phyloP scores from a whole-genome alignment of 2,888 invertebrate genomes.

The Drosophila cognata region DNA sequence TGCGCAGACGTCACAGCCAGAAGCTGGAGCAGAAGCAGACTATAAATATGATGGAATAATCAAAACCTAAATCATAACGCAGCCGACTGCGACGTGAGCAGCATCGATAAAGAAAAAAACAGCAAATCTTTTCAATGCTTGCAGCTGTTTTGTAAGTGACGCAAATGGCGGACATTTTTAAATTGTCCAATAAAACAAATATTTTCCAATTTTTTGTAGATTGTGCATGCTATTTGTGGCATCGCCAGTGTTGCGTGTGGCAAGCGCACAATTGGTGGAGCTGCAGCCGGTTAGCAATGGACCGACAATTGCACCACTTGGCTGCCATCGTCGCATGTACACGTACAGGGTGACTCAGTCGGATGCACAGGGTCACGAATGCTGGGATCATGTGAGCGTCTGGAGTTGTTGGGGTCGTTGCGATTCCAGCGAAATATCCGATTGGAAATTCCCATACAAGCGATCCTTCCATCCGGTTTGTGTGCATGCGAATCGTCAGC shows the following conservation, averaged over 20 bases:
- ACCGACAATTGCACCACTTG: conserved; percentile 86
- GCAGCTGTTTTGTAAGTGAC: conserved; percentile 40
- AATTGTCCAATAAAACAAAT: neutral
- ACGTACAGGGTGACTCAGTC: conserved; percentile 88
- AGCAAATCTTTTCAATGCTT: conserved; percentile 16
- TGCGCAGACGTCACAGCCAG: conserved; percentile 42
- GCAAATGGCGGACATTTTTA: neutral
- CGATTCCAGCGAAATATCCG: conserved; percentile 94
- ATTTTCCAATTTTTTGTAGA: conserved; percentile 11
- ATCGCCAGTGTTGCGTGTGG: conserved; percentile 16
- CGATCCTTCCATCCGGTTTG: conserved; percentile 94
- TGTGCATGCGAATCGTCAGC: conserved; percentile 89
- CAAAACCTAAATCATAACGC: conserved; percentile 19
- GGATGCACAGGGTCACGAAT: conserved; percentile 87
- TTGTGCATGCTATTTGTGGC: conserved; percentile 27
- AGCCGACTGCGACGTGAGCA: conserved; percentile 20
- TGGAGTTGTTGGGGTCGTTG: conserved; percentile 93
- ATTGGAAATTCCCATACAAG: conserved; percentile 95
- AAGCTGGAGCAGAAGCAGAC: neutral
- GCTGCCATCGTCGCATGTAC: conserved; percentile 89
- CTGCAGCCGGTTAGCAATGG: conserved; percentile 81
- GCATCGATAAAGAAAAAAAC: neutral
- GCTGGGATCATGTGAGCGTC: conserved; percentile 91
- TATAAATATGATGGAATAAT: conserved; percentile 39
- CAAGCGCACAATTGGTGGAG: conserved; percentile 74